A percentile compares a stretch with the other conserved stretches of the same genome.
Conservation (phyloP, 2,888 invertebrate genomes). For the Drosophila colorata region DNA sequence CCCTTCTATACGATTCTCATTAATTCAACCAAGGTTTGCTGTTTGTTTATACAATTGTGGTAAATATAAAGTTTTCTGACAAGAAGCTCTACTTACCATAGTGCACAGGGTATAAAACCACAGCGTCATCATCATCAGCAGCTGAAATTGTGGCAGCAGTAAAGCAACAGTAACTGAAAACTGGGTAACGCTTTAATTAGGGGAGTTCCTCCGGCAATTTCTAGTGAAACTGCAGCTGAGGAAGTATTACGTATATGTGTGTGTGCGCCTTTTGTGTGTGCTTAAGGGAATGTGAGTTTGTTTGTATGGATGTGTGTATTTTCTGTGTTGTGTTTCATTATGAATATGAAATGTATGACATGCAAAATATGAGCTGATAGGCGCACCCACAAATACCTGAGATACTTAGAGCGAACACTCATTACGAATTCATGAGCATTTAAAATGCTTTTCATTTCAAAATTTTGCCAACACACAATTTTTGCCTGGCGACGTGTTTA, state of each 20-base stretch:
- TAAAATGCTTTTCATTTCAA: slow-evolving; percentile 40
- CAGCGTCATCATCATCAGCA: slow-evolving; percentile 30
- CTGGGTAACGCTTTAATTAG: slow-evolving; percentile 50
- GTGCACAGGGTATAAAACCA: not conserved
- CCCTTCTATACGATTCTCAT: not conserved
- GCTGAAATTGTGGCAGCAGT: slow-evolving; percentile 17
- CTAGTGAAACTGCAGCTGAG: slow-evolving; percentile 31
- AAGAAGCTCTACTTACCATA: not conserved
- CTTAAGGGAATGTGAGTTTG: slow-evolving; percentile 22
- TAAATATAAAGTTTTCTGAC: too few species aligned
- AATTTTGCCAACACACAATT: slow-evolving; percentile 11
- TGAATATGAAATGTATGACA: slow-evolving; percentile 52
- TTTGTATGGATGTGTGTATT: too few species aligned
- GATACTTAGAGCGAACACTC: slow-evolving; percentile 18
- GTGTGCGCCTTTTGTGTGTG: slow-evolving; percentile 22
- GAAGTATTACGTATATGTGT: slow-evolving; percentile 9
- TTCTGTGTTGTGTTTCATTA: slow-evolving; percentile 57
- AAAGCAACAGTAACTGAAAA: slow-evolving; percentile 10
- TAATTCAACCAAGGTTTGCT: not conserved
- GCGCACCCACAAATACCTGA: slow-evolving; percentile 10
- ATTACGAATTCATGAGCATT: slow-evolving; percentile 56
- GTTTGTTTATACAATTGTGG: too few species aligned
- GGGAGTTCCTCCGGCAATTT: slow-evolving; percentile 15
- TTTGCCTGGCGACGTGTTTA: slow-evolving; percentile 18
- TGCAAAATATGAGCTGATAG: slow-evolving; percentile 31